These are phyloP conservation scores for Nomada ruficornis DNA, from an alignment of 2,888 invertebrate genomes.

Conservation along the genomic window DNA sequence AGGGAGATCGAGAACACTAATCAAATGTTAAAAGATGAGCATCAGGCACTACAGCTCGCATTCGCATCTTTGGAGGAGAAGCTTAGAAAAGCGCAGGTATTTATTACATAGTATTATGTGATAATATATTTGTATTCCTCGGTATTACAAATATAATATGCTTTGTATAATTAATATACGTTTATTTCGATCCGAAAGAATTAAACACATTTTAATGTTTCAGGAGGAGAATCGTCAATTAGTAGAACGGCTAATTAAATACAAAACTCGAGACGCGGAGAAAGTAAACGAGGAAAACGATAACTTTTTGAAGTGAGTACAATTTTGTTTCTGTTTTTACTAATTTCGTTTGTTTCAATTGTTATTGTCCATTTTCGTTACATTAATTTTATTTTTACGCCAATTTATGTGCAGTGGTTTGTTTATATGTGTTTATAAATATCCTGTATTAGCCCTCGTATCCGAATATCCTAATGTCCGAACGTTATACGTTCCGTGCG, in stretches of 20 bases:
- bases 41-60: slow-evolving; percentile 96
- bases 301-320: slow-evolving; percentile 93
- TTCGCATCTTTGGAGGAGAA: slow-evolving; percentile 96
- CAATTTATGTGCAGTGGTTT: not conserved
- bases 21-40: slow-evolving; percentile 96
- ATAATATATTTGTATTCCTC: not conserved
- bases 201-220: slow-evolving; percentile 38
- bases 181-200: not conserved
- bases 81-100: slow-evolving; percentile 91
- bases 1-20: slow-evolving; percentile 92
- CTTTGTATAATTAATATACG: not conserved
- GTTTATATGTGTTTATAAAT: not conserved
- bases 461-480: not conserved
- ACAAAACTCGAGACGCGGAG: slow-evolving; percentile 97
- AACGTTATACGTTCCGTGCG: too few relatives aligned
- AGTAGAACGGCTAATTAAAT: slow-evolving; percentile 94
- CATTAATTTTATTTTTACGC: not conserved
- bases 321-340: slow-evolving; percentile 20
- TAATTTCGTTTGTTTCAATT: not conserved
- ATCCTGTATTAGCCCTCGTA: not conserved
- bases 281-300: slow-evolving; percentile 99
- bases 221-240: slow-evolving; percentile 95
- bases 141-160: not conserved
- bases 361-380: not conserved
- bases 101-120: slow-evolving; percentile 5